These are phyloP conservation scores for Cataglyphis altisquamis DNA, from an alignment of 2,888 invertebrate genomes.

Conservation along the genomic window DNA sequence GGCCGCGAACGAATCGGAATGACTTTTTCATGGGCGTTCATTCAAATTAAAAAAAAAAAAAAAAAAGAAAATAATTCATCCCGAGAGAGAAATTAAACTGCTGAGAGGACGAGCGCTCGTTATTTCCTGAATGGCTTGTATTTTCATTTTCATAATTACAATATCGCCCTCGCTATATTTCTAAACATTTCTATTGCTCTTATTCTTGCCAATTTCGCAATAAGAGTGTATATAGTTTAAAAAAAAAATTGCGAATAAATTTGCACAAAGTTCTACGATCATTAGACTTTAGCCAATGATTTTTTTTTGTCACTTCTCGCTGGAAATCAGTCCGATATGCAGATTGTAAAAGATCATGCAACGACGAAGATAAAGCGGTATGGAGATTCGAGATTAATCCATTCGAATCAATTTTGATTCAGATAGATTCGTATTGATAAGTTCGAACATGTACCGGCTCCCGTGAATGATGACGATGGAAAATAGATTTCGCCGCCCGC, in stretches of 20 bases:
- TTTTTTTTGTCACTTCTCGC: slow-evolving; percentile 47
- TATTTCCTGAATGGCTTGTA: background rate
- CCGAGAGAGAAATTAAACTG: slow-evolving; percentile 24
- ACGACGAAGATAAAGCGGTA: slow-evolving; percentile 73
- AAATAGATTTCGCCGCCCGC: slow-evolving; percentile 53
- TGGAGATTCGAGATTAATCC: slow-evolving; percentile 10
- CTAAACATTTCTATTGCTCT: background rate
- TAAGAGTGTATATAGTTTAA: background rate
- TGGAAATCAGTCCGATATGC: slow-evolving; percentile 65
- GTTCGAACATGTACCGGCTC: slow-evolving; percentile 42
- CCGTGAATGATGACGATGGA: slow-evolving; percentile 45
- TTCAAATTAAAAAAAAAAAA: slow-evolving; percentile 5
- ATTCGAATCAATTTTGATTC: slow-evolving; percentile 64
- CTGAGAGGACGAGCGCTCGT: slow-evolving; percentile 5
- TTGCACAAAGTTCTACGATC: background rate
- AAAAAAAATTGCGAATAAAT: background rate
- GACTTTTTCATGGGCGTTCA: slow-evolving; percentile 26
- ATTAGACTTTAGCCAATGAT: slow-evolving; percentile 23
- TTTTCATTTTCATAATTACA: slow-evolving; percentile 20
- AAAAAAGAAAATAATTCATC: background rate
- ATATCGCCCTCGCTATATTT: background rate
- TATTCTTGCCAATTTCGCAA: background rate
- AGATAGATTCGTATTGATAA: slow-evolving; percentile 66
- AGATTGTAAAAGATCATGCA: slow-evolving; percentile 57
- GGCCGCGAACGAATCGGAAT: background rate